Percentiles rank a stretch among this genome's conserved stretches.
phyloP scores from a whole-genome alignment of 2,797 vertebrate genomes.

The Sebastolobus altivelis region DNA sequence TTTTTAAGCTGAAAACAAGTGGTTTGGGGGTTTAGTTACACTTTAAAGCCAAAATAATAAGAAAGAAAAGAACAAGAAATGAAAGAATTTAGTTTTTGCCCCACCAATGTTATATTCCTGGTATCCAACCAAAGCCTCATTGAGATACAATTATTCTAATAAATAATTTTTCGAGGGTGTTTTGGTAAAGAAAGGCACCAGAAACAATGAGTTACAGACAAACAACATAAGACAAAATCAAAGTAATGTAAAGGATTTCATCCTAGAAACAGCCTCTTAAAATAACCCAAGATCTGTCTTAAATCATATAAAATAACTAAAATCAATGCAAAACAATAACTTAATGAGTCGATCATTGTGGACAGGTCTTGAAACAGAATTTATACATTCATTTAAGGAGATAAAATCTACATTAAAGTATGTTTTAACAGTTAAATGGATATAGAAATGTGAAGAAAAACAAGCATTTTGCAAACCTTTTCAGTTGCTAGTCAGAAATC shows the following conservation, averaged over 20 bases:
- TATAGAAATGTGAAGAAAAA: not conserved
- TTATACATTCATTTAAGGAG: not conserved
- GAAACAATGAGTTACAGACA: not conserved
- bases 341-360: too few relatives aligned
- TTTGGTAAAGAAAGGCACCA: not conserved
- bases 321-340: too few relatives aligned
- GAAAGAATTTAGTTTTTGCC: not conserved
- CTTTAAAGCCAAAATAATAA: not conserved
- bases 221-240: not conserved
- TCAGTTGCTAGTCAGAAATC: not conserved
- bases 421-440: fast-evolving
- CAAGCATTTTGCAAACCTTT: not conserved
- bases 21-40: too few relatives aligned
- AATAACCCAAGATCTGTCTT: not conserved
- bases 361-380: too few relatives aligned
- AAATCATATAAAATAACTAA: not conserved
- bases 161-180: not conserved
- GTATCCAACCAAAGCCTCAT: not conserved
- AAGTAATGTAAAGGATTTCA: not conserved
- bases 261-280: not conserved
- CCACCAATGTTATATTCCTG: not conserved
- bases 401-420: not conserved
- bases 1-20: not conserved
- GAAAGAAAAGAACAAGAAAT: not conserved
- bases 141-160: not conserved